These are phyloP conservation scores for Drosophila maculinotata DNA, from an alignment of 2,888 invertebrate species.

Conservation along the genomic window DNA sequence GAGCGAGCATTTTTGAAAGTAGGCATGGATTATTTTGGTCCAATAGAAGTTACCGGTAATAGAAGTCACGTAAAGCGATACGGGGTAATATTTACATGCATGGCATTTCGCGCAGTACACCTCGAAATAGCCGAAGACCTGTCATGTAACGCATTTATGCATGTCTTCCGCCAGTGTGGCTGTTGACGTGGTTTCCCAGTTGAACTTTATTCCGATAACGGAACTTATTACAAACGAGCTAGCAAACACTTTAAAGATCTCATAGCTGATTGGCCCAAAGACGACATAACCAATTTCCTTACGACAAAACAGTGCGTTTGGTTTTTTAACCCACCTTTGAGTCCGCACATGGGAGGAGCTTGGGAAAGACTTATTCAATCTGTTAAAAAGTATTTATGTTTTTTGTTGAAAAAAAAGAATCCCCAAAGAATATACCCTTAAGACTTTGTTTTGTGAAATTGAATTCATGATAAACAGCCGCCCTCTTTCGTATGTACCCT, in stretches of 20 bases:
- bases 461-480: too few species aligned
- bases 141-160: too few species aligned
- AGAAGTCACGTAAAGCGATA: not conserved
- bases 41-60: not conserved
- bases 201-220: not conserved
- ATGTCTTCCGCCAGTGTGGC: not conserved
- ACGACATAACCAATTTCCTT: not conserved
- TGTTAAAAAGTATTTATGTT: too few species aligned
- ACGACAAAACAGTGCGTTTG: not conserved
- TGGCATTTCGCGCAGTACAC: too few species aligned
- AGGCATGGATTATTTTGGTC: too few species aligned
- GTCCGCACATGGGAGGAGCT: constrained; percentile 1
- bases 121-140: too few species aligned
- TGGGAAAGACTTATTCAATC: not conserved
- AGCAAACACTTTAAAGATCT: not conserved
- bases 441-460: too few species aligned
- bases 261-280: not conserved
- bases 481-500: too few species aligned
- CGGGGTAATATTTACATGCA: constrained; percentile 1
- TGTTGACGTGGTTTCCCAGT: not conserved
- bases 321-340: not conserved
- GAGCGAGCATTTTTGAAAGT: not conserved
- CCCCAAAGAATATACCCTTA: too few species aligned
- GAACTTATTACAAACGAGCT: not conserved
- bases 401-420: too few species aligned